These are phyloP conservation scores for Danio albolineatus DNA, from an alignment of 2,797 vertebrate species.

Conservation along the genomic window DNA sequence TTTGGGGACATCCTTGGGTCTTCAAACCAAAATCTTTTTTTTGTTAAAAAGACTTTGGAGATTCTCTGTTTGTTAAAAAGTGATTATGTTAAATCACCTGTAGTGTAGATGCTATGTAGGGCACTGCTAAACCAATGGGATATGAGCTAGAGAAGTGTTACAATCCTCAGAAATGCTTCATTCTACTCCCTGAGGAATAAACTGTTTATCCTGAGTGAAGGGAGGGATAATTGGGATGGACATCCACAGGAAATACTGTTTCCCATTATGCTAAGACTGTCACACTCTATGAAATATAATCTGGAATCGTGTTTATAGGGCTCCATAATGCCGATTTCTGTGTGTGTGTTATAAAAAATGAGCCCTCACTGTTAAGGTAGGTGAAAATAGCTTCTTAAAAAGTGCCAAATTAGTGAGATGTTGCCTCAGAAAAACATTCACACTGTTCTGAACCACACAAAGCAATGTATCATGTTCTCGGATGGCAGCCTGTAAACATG, in stretches of 20 bases:
- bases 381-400: not conserved
- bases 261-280: conserved; percentile 28
- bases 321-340: not conserved
- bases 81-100: conserved; percentile 35
- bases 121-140: not conserved
- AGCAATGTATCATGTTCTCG: not conserved
- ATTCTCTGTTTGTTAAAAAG: conserved; percentile 1
- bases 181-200: conserved; percentile 28
- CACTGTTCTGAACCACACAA: not conserved
- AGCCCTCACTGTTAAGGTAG: not conserved
- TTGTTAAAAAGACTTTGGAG: conserved; percentile 5
- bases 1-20: conserved; percentile 1
- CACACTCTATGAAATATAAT: not conserved
- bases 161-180: not conserved
- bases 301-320: not conserved
- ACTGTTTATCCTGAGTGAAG: conserved; percentile 43
- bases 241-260: conserved; percentile 50
- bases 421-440: not conserved
- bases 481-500: conserved; percentile 10
- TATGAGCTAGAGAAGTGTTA: conserved; percentile 12
- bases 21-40: conserved; percentile 11
- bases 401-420: not conserved
- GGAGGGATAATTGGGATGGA: conserved; percentile 44
- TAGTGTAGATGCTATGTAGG: conserved; percentile 15
- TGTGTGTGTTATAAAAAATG: conserved; percentile 4